Evolutionary conservation across 2,888 invertebrate species (phyloP).

Genomic region (Prosapia bicincta): DNA sequence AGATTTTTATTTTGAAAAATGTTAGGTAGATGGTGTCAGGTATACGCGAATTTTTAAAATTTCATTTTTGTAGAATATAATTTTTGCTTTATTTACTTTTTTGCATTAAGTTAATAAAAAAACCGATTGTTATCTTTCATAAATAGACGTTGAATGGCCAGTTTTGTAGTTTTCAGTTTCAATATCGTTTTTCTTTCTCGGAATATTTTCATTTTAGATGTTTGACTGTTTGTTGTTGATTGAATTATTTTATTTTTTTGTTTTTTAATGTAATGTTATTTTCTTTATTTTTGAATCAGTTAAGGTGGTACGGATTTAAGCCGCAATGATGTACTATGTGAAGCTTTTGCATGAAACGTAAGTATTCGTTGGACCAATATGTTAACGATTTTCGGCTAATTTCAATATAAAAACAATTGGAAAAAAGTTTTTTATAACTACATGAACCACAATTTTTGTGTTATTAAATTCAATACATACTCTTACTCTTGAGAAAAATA

Average conservation of each 20-base stretch:
- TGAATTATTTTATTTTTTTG: slow-evolving; percentile 35
- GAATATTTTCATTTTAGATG: not conserved
- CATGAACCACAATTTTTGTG: no score
- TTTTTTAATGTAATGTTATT: slow-evolving; percentile 34
- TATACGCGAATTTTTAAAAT: not conserved
- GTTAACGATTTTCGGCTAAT: not conserved
- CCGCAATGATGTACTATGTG: not conserved
- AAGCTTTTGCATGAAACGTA: not conserved
- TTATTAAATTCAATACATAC: no score
- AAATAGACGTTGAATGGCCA: not conserved
- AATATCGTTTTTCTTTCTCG: not conserved
- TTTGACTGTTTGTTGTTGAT: slow-evolving; percentile 27
- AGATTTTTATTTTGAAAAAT: not conserved
- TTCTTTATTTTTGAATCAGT: slow-evolving; percentile 20
- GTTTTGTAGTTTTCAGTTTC: not conserved
- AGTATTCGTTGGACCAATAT: not conserved
- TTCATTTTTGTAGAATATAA: not conserved
- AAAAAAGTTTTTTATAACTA: no score
- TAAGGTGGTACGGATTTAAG: not conserved
- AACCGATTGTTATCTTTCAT: not conserved
- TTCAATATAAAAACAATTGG: no score
- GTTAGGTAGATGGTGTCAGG: not conserved
- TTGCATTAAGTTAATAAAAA: not conserved
- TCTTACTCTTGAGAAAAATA: no score
- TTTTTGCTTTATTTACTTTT: not conserved